These are phyloP conservation scores for Bolborhynchus lineola DNA, from an alignment of 2,113 vertebrate genomes.

Conservation along the genomic window DNA sequence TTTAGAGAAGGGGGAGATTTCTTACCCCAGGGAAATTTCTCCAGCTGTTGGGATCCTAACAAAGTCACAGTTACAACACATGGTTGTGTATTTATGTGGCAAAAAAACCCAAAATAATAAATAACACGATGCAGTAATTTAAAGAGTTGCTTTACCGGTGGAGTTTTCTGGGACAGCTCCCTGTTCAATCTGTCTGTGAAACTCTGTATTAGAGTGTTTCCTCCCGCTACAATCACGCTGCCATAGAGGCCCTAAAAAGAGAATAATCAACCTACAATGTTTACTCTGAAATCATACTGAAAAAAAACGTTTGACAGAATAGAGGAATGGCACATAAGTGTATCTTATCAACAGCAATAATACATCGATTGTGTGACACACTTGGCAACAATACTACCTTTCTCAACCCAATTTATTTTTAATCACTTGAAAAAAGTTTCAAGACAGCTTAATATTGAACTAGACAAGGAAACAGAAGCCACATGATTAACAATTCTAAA, in stretches of 20 bases:
- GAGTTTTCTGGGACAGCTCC: slow-evolving; percentile 98
- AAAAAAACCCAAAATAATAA: neutral
- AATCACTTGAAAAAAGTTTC: neutral
- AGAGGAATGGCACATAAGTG: neutral
- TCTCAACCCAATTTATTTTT: neutral
- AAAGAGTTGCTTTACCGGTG: slow-evolving; percentile 80
- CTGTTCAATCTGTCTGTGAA: slow-evolving; percentile 96
- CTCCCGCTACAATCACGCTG: slow-evolving; percentile 96
- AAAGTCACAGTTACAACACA: neutral
- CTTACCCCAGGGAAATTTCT: neutral
- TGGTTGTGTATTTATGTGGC: neutral
- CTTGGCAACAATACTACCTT: neutral
- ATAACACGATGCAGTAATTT: neutral
- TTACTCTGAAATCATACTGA: neutral
- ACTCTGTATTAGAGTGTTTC: slow-evolving; percentile 96
- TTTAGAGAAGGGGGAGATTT: neutral
- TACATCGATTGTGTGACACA: neutral
- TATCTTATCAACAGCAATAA: neutral
- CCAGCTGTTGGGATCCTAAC: neutral
- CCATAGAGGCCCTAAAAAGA: slow-evolving; percentile 90
- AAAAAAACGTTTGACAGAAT: neutral
- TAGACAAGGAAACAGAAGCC: neutral
- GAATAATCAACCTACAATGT: neutral
- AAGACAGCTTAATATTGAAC: neutral
- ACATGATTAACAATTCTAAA: neutral